Evolutionary conservation across 1,140 invertebrate genomes (phyloP), one percentile per base, ranked within the genome.

Genomic region (Acromyrmex heyeri): DNA sequence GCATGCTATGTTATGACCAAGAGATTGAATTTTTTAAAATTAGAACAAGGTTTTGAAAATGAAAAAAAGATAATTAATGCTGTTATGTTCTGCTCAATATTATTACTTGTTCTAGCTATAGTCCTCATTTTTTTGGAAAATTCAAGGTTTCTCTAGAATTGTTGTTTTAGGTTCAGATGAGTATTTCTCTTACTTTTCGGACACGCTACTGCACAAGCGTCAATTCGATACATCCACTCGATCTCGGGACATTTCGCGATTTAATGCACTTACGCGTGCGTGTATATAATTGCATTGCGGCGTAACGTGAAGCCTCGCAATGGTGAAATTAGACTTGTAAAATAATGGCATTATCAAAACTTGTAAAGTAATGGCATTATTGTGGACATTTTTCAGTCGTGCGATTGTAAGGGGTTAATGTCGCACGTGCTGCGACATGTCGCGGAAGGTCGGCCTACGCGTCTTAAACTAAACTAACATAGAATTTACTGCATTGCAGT

Each of bases 401-500:
- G 21, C 12, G n/a, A 61, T 72, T 55, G 48, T 18, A 34, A 72
- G 21, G 65, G n/a, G 70, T 81, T 81, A 82, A 72, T 55, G 67
- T 14, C 79, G 44, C 48, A 55, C 59, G 27, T 81, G 64, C 67
- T 21, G 64, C 48, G 48, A 69, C 44, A 6, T 70, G 64, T 81
- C 62, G 77, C 61, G 44, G 14, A 34, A 34, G 62, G 12, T 67
- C 48, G 30, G 48, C 30, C 30, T 18, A 18, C 18, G 55, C 21
- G 34, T 18, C 53, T 82, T 44, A 73, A 82, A 50, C 27, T 44
- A 82, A 82, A 73, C 57, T 82, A 12, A 55, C 44, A 14, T 44
- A 27, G 34, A 72, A 82, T 82, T 48, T 82, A 82, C 65, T 72
- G 79, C 79, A 82, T 82, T 73, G 67, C 67, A 59, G 67, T 59